phyloP scores from a whole-genome alignment of 2,797 vertebrate species.

The Poecilia velifera region DNA sequence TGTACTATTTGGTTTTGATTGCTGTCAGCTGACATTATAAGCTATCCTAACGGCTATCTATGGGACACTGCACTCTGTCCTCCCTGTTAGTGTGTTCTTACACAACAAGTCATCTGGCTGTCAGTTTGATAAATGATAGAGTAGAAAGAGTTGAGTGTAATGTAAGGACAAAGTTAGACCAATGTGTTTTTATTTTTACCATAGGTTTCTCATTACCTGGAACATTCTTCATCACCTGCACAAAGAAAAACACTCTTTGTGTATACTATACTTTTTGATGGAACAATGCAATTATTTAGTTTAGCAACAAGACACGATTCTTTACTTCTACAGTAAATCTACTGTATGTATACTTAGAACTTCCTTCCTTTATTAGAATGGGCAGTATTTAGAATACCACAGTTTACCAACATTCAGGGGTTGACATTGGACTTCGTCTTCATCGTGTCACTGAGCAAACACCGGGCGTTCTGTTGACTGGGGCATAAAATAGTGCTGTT shows the following conservation, averaged over 20 bases:
- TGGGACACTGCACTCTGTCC: slow-evolving; percentile 61
- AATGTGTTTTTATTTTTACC: slow-evolving; percentile 25
- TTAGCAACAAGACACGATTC: slow-evolving; percentile 29
- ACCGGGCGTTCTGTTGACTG: slow-evolving; percentile 82
- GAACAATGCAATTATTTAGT: slow-evolving; percentile 24
- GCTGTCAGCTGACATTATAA: slow-evolving; percentile 75
- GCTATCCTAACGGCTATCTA: slow-evolving; percentile 61
- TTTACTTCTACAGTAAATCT: slow-evolving; percentile 1
- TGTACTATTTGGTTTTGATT: slow-evolving; percentile 39
- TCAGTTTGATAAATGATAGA: slow-evolving; percentile 67
- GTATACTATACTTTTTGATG: slow-evolving; percentile 18
- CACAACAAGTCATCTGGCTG: slow-evolving; percentile 55
- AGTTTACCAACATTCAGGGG: slow-evolving; percentile 75
- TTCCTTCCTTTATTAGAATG: slow-evolving; percentile 59
- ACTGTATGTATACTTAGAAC: slow-evolving; percentile 37
- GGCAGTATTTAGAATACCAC: slow-evolving; percentile 61
- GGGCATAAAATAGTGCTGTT: slow-evolving; percentile 85
- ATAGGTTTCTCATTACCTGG: slow-evolving; percentile 23
- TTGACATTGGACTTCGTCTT: slow-evolving; percentile 77
- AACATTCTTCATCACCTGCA: neutral
- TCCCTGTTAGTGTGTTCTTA: slow-evolving; percentile 37
- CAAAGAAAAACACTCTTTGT: slow-evolving; percentile 23
- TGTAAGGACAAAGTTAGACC: slow-evolving; percentile 23
- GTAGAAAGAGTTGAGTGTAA: slow-evolving; percentile 44
- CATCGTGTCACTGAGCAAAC: slow-evolving; percentile 79